A percentile compares a stretch with the other conserved stretches of the same genome.
Conservation (phyloP, 2,797 vertebrate species). For the Loriculus beryllinus region DNA sequence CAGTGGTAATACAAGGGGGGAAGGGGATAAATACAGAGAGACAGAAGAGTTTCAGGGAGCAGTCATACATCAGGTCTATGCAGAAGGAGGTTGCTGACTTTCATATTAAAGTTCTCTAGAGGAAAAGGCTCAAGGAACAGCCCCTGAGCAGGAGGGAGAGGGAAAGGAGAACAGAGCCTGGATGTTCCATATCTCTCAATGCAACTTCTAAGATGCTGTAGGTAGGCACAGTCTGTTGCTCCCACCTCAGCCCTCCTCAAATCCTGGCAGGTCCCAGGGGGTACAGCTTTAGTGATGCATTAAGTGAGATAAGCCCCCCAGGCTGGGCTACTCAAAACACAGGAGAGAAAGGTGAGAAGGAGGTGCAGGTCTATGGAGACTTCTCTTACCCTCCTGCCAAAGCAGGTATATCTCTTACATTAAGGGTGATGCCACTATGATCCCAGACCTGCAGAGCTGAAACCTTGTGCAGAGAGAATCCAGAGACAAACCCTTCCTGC, state of each 20-base stretch:
- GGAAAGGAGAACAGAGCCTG: neutral
- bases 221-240: rapidly evolving
- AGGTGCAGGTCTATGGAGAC: neutral
- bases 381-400: neutral
- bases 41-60: neutral
- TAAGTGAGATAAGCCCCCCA: neutral
- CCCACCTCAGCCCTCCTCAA: neutral
- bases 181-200: neutral
- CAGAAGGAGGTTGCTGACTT: neutral
- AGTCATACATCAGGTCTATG: neutral
- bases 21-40: neutral
- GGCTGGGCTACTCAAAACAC: neutral
- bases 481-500: neutral
- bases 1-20: neutral
- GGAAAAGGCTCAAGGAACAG: neutral
- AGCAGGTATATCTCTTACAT: neutral
- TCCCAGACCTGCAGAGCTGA: neutral
- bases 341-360: neutral
- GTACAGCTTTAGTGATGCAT: neutral
- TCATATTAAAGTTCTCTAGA: neutral
- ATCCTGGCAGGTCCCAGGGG: neutral
- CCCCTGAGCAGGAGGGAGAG: neutral
- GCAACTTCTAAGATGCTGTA: neutral
- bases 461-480: neutral
- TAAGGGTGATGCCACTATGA: neutral